These are phyloP conservation scores for Periplaneta americana DNA, from an alignment of 1,140 invertebrate genomes.

Conservation along the genomic window DNA sequence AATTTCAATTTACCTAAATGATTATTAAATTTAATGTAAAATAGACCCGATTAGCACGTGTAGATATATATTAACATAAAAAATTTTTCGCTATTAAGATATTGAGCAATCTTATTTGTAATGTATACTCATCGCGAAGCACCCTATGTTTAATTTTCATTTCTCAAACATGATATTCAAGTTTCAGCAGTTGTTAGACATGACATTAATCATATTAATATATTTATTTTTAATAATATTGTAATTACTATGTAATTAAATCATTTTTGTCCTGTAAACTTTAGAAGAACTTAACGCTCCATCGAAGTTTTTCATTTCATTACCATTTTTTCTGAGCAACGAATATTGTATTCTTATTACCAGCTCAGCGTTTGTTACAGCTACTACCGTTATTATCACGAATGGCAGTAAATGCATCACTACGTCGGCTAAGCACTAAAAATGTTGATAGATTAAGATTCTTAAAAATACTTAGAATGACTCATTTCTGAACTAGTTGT, in stretches of 20 bases:
- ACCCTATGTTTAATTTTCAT: no score
- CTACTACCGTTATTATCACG: neutral
- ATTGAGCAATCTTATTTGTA: neutral
- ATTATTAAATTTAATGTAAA: neutral
- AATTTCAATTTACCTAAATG: neutral
- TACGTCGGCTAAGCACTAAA: neutral
- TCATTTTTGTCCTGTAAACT: no score
- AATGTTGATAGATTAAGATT: neutral
- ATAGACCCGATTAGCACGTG: neutral
- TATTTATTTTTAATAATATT: neutral
- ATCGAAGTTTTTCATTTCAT: neutral
- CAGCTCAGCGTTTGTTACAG: neutral
- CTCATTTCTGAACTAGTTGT: neutral
- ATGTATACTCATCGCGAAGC: no score
- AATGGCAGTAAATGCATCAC: neutral
- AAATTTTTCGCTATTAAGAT: neutral
- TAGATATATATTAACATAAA: neutral
- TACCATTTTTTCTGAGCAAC: neutral
- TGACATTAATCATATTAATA: neutral
- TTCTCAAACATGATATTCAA: neutral
- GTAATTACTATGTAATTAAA: neutral
- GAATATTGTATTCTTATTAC: neutral
- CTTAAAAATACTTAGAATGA: neutral
- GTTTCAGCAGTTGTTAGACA: neutral
- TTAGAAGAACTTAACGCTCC: neutral